Evolutionary conservation across 2,888 invertebrate species (phyloP), one percentile per base, ranked within the genome.

Genomic region (Dusona sp.): DNA sequence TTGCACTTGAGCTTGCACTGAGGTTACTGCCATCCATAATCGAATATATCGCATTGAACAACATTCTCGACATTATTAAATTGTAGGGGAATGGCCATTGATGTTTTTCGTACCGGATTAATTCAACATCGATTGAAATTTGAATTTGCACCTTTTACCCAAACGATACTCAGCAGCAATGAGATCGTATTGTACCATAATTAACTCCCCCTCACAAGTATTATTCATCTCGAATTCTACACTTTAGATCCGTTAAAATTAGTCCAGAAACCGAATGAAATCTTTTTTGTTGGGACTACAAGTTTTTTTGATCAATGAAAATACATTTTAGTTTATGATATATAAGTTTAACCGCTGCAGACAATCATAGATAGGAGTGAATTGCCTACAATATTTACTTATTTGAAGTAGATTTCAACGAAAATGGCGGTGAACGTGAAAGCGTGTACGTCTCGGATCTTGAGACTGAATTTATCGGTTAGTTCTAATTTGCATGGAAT

Each of bases 401-500:
- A 61, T 61, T 61, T 29, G 1, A 16, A 29, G 61, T 29, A 61
- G 25, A 29, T 61, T 61, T 16, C 16, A 61, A 29, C 6, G 11
- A 1, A 54, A 16, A 16, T 61, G 16, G 16, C 61, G 16, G 29
- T 61, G 1, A 61, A 61, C 57, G 1, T 29, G 61, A 29, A 61
- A 61, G 6, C 29, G 29, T 61, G 6, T 29, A 25, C 61, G 61
- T 29, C 29, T 61, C 29, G 29, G 61, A 29, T 61, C 61, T 61
- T 61, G 29, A 61, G 38, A 38, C 22, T 38, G 11, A 72, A 51
- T 72, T 48, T 22, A 72, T 36, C 72, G 54, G 48, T 33, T 48
- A 51, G 29, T 29, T 36, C 51, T 29, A 48, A 72, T 51, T 72
- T 33, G 72, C 51, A 51, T 33, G n/a, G 70, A 48, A 51, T 72